Evolutionary conservation across 2,888 invertebrate genomes (phyloP), one percentile per base, ranked within the genome.

Genomic region (Nymphalis c-album): DNA sequence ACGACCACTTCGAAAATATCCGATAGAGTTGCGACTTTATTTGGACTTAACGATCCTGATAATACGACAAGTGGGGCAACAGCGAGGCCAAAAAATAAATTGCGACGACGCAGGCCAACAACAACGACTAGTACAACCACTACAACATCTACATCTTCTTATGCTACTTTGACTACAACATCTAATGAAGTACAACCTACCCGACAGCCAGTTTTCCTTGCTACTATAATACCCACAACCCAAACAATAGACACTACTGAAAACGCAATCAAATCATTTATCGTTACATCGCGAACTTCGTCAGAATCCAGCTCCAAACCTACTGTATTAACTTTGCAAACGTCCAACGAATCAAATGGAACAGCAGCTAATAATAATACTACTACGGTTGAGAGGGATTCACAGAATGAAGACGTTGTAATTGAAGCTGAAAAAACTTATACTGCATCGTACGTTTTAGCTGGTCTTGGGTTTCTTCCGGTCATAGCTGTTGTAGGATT

Each of bases 361-460:
- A 81, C 77, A 17, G 45, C 70, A 17, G 65, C 75, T n/a, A 45
- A 13, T 2, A 89, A 86, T 60, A 75, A 74, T 45, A 87, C 86
- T 45, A 87, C 86, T 10, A 75, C 81, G 47, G 81, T 79, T 51
- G 78, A 76, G 61, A 73, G 72, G 66, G 71, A 81, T n/a, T 77
- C 82, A 47, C 85, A 83, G 65, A 91, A 91, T 67, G 93, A 92
- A 71, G 94, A 93, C 74, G 93, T 94, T 2, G 89, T 93, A 0
- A 88, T 94, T 69, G 94, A 94, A 82, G 92, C 93, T 75, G 91
- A 94, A 47, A 93, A 94, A 57, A 92, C 93, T 57, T 94, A 94
- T 74, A 90, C 94, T 64, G 93, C 94, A 0, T 94, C 94, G 0
- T 93, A 94, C 72, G 93, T 94, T 7, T 82, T 94, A 74, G 94